These are phyloP conservation scores for Merluccius polli DNA, from an alignment of 2,797 vertebrate genomes.

Conservation along the genomic window DNA sequence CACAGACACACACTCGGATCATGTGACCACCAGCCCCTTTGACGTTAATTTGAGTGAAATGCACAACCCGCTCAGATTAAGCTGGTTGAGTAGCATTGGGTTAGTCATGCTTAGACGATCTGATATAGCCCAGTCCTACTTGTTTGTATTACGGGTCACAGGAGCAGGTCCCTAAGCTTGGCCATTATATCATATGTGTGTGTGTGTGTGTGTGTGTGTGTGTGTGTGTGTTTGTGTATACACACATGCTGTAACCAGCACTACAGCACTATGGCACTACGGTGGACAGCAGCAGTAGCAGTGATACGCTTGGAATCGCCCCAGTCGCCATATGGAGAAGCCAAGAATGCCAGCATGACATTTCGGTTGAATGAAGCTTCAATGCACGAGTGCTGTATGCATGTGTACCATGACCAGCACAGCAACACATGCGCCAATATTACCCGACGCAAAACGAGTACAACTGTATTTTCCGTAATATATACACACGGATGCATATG, in stretches of 20 bases:
- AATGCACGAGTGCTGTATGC: slow-evolving; percentile 13
- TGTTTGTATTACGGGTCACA: slow-evolving; percentile 28
- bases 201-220: not conserved
- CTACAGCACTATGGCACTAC: slow-evolving; percentile 9
- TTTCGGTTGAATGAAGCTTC: slow-evolving; percentile 32
- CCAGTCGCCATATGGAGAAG: slow-evolving; percentile 24
- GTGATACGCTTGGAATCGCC: slow-evolving; percentile 31
- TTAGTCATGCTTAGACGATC: slow-evolving; percentile 25
- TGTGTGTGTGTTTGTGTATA: not conserved
- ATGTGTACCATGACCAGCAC: slow-evolving; percentile 19
- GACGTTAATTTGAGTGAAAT: slow-evolving; percentile 24
- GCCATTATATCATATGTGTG: slow-evolving; percentile 5
- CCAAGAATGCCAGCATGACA: slow-evolving; percentile 33
- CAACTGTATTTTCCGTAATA: too few relatives aligned
- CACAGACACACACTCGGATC: slow-evolving; percentile 11
- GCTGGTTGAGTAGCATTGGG: slow-evolving; percentile 7
- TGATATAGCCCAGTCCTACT: slow-evolving; percentile 7
- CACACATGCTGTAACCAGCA: slow-evolving; percentile 25
- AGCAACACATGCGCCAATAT: not conserved
- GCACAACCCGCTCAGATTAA: slow-evolving; percentile 23
- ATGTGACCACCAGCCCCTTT: not conserved
- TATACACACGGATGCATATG: not conserved
- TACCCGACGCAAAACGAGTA: not conserved
- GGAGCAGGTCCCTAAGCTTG: slow-evolving; percentile 18
- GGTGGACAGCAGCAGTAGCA: slow-evolving; percentile 8